These are phyloP conservation scores for Corythucha ciliata DNA, from an alignment of 2,888 invertebrate genomes.

Conservation along the genomic window DNA sequence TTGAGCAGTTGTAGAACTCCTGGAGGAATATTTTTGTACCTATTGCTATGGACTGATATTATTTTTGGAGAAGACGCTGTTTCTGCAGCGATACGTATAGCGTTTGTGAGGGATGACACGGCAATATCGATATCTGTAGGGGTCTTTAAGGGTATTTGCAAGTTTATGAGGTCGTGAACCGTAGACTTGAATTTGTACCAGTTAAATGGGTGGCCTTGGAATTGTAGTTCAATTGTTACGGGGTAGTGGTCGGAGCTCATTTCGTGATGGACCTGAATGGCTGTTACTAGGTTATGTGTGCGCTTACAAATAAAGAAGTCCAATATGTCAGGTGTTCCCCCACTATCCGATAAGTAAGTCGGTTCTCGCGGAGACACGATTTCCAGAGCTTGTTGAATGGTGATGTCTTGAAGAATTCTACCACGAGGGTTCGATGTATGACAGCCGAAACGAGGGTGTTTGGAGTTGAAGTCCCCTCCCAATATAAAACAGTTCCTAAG, in stretches of 20 bases:
- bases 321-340: not conserved
- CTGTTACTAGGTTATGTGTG: conserved; percentile 5
- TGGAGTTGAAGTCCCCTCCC: conserved; percentile 1
- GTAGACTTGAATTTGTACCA: conserved; percentile 9
- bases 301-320: conserved; percentile 12
- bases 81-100: conserved; percentile 6
- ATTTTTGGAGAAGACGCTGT: conserved; percentile 1
- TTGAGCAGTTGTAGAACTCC: not conserved
- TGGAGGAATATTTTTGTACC: not conserved
- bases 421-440: not conserved
- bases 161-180: conserved; percentile 8
- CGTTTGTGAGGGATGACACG: not conserved
- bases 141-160: conserved; percentile 8
- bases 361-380: conserved; percentile 1
- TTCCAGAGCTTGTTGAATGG: not conserved
- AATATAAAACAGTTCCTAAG: not conserved
- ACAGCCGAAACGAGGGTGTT: not conserved
- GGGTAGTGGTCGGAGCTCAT: not conserved
- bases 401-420: not conserved
- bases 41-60: conserved; percentile 4
- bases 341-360: conserved; percentile 6
- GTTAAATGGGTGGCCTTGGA: not conserved
- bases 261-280: conserved; percentile 4
- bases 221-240: not conserved
- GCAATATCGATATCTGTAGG: conserved; percentile 4